Evolutionary conservation across 2,888 invertebrate species (phyloP).

Genomic region (Rhagophthalmus giganteus): DNA sequence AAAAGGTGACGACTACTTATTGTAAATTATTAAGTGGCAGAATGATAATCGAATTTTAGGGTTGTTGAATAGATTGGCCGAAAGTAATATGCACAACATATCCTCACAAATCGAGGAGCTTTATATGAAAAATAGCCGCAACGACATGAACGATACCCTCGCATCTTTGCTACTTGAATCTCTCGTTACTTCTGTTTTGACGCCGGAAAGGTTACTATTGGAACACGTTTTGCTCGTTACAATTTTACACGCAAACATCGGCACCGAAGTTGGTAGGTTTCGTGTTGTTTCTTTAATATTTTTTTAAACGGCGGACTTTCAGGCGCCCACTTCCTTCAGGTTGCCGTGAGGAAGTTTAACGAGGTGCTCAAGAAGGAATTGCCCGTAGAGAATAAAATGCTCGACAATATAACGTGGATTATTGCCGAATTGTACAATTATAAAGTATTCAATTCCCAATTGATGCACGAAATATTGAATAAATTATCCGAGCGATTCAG

Average conservation of each 20-base stretch:
- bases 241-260: conserved; percentile 86
- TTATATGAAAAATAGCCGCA: conserved; percentile 78
- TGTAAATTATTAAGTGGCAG: too few species aligned
- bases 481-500: conserved; percentile 65
- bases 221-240: conserved; percentile 85
- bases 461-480: conserved; percentile 79
- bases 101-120: conserved; percentile 76
- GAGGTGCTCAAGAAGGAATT: conserved; percentile 57
- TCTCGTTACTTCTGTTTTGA: conserved; percentile 62
- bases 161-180: conserved; percentile 72
- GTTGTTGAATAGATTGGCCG: conserved; percentile 81
- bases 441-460: conserved; percentile 76
- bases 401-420: conserved; percentile 80
- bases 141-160: conserved; percentile 79
- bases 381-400: conserved; percentile 71
- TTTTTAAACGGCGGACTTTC: conserved; percentile 30
- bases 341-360: conserved; percentile 69
- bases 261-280: conserved; percentile 80
- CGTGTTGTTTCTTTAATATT: not conserved
- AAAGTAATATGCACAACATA: conserved; percentile 85
- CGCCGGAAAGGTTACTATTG: conserved; percentile 76
- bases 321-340: conserved; percentile 83
- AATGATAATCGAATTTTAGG: too few species aligned
- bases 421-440: conserved; percentile 86
- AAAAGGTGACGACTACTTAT: conserved; percentile 67